Conservation (phyloP, 2,797 vertebrate genomes). For the Rhabdophis nuchalis region DNA sequence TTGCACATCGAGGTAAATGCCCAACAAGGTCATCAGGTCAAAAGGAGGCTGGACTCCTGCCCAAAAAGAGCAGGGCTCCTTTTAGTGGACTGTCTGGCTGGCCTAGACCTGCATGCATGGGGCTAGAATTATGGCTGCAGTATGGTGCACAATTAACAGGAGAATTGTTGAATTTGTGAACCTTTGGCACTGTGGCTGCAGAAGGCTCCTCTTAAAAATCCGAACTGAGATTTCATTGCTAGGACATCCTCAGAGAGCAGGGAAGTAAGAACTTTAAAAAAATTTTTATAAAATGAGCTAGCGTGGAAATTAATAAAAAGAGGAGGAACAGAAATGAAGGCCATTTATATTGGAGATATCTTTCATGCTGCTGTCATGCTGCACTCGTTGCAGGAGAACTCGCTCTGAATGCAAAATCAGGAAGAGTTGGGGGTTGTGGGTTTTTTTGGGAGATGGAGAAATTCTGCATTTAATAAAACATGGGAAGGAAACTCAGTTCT, state of each 20-base stretch:
- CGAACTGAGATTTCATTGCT: not conserved
- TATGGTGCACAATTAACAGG: not conserved
- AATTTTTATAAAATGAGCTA: conserved; percentile 11
- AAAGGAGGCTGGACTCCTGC: not conserved
- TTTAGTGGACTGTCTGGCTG: not conserved
- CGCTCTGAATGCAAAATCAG: conserved; percentile 15
- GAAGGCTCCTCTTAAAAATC: conserved; percentile 1
- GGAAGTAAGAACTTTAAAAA: conserved; percentile 16
- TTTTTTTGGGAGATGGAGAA: not conserved
- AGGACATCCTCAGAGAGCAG: not conserved
- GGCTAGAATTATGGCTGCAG: not conserved
- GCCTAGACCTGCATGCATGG: not conserved
- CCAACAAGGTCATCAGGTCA: not conserved
- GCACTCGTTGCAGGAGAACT: not conserved
- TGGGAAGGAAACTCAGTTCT: not conserved
- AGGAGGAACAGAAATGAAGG: conserved; percentile 7
- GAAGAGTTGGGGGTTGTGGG: not conserved
- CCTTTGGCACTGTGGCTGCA: not conserved
- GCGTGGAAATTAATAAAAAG: conserved; percentile 26
- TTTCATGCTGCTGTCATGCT: not conserved
- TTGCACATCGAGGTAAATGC: not conserved
- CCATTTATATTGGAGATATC: conserved; percentile 17
- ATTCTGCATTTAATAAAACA: not conserved
- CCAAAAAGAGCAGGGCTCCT: not conserved
- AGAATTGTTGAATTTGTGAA: not conserved